Evolutionary conservation across 2,888 invertebrate genomes (phyloP).

Genomic region (Hirtodrosophila confusa): DNA sequence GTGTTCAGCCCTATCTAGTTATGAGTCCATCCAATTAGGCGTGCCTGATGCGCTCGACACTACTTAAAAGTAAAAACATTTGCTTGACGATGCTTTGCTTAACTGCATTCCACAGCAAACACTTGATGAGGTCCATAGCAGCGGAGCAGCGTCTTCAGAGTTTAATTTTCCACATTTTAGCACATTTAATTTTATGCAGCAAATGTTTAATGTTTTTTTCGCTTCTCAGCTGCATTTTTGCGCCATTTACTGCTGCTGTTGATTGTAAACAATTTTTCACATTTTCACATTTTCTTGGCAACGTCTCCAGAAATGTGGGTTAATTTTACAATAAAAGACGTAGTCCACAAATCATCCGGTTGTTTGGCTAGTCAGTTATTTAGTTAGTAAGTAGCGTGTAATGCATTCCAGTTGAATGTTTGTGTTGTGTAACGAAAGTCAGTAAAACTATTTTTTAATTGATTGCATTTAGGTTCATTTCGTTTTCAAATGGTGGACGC

Average conservation of each 20-base stretch:
- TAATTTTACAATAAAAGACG: conserved; percentile 37
- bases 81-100: conserved; percentile 36
- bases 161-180: conserved; percentile 27
- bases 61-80: conserved; percentile 36
- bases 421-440: conserved; percentile 50
- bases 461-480: conserved; percentile 49
- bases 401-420: conserved; percentile 64
- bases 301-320: conserved; percentile 47
- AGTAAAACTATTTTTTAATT: conserved; percentile 62
- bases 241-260: conserved; percentile 19
- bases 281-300: conserved; percentile 49
- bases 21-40: conserved; percentile 38
- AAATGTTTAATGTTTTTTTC: conserved; percentile 30
- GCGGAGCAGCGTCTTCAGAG: conserved; percentile 17
- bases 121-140: conserved; percentile 33
- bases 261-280: conserved; percentile 46
- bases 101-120: conserved; percentile 54
- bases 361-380: conserved; percentile 20
- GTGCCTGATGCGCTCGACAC: conserved; percentile 40
- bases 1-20: conserved; percentile 23
- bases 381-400: conserved; percentile 46
- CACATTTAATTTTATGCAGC: conserved; percentile 64
- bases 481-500: conserved; percentile 47
- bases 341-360: conserved; percentile 55
- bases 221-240: conserved; percentile 30